Percentiles rank a stretch among this genome's conserved stretches.
Conservation (phyloP, 2,888 invertebrate genomes). For the Drosophila histrio region DNA sequence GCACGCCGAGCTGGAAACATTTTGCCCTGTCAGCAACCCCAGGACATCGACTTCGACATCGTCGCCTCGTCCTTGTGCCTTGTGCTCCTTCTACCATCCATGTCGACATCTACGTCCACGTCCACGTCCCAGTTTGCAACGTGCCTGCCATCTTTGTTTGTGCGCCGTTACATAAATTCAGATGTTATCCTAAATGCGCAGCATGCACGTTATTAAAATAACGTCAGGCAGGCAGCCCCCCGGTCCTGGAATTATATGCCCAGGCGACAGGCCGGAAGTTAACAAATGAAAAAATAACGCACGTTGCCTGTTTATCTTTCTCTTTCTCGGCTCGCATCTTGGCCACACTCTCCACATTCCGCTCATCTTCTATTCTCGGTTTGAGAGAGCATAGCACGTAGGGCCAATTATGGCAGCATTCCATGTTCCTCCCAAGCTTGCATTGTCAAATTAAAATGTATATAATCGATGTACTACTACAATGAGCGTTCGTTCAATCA, state of each 20-base stretch:
- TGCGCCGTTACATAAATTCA: constrained; percentile 78
- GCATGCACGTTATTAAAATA: constrained; percentile 80
- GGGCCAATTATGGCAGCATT: constrained; percentile 42
- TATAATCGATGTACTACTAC: constrained; percentile 33
- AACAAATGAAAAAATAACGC: constrained; percentile 56
- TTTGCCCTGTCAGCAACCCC: constrained; percentile 55
- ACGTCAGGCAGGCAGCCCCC: constrained; percentile 49
- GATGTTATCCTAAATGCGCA: constrained; percentile 80
- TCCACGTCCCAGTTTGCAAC: constrained; percentile 50
- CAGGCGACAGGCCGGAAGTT: constrained; percentile 44
- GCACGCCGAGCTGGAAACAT: constrained; percentile 1
- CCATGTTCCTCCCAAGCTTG: not conserved
- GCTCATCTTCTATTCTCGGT: not conserved
- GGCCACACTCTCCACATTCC: not conserved
- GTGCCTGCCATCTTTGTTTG: constrained; percentile 73
- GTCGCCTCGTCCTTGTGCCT: constrained; percentile 19
- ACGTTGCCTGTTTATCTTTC: constrained; percentile 26
- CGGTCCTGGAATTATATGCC: constrained; percentile 31
- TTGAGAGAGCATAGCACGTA: constrained; percentile 34
- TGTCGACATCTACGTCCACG: constrained; percentile 13
- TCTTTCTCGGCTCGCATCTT: not conserved
- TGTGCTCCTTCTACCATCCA: not conserved
- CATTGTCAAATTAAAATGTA: constrained; percentile 33
- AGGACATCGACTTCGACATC: constrained; percentile 46
- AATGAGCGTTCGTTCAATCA: constrained; percentile 30